Evolutionary conservation across 2,113 vertebrate genomes (phyloP), one percentile per base, ranked within the genome.

Genomic region (Elachura formosa): DNA sequence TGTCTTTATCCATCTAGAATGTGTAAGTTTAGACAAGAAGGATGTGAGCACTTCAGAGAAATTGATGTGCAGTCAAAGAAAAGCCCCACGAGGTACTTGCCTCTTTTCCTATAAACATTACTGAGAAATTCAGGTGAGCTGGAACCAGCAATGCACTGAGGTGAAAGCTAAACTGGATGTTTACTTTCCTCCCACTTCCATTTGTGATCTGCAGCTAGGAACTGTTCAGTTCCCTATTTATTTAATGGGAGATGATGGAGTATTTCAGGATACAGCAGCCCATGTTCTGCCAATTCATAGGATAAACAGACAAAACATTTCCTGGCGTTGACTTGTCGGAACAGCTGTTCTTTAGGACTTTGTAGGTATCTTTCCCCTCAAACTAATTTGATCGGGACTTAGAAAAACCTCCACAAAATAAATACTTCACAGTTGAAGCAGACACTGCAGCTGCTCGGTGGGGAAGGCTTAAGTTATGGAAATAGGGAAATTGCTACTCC

Each of bases 221-320:
- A 68, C 7, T 3, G 64, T 11, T 72, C 69, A 22, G 56, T 7
- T 79, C 87, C 82, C 36, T 33, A 1, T 68, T 91, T 95, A 77
- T 84, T 95, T 79, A 91, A 64, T 25, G 67, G 78, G 49, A 85
- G 29, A 91, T 90, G 94, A 91, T 64, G 45, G 67, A 95, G 62
- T 33, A 91, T 64, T 75, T 90, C 87, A 91, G 95, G 94, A 93
- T 73, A 9, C 38, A 84, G 86, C 49, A 91, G 93, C 67, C 58
- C 46, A 4, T 55, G 63, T 76, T 54, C 93, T 94, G 94, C 94
- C 91, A 95, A 76, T 91, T 89, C 74, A 8, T 1, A 45, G 80
- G 9, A 45, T 75, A 92, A 95, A 94, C 78, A 92, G 58, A 58
- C 63, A 28, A 85, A 96, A 59, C 24, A 48, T 66, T 95, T 95